Evolutionary conservation across 2,113 vertebrate species (phyloP).

Genomic region (Hemibagrus wyckioides): DNA sequence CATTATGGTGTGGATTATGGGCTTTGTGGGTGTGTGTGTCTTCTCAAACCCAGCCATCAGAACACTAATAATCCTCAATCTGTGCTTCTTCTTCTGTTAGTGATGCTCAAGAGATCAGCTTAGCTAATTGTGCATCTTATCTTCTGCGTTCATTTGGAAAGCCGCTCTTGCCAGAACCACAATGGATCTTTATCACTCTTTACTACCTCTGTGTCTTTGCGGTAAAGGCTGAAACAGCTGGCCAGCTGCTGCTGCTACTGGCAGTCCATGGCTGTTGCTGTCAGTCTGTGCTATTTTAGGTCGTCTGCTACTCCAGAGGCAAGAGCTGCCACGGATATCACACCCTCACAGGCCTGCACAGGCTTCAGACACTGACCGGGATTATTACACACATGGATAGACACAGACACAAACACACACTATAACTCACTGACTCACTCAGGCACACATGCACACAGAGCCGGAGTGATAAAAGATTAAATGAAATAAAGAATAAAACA

Average conservation of each 20-base stretch:
- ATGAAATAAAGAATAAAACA: not conserved
- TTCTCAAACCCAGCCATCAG: slow-evolving; percentile 44
- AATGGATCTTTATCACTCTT: slow-evolving; percentile 45
- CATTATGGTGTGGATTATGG: slow-evolving; percentile 30
- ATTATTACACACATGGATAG: slow-evolving; percentile 40
- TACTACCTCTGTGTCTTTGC: slow-evolving; percentile 38
- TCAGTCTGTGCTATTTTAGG: slow-evolving; percentile 48
- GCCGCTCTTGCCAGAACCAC: slow-evolving; percentile 20
- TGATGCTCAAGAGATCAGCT: slow-evolving; percentile 34
- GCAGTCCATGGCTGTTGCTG: slow-evolving; percentile 45
- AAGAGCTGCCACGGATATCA: slow-evolving; percentile 19
- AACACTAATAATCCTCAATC: slow-evolving; percentile 42
- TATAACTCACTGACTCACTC: not conserved
- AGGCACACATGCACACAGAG: slow-evolving; percentile 3
- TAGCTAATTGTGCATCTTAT: slow-evolving; percentile 52
- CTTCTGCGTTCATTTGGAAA: slow-evolving; percentile 40
- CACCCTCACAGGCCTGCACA: slow-evolving; percentile 10
- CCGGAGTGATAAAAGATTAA: not conserved
- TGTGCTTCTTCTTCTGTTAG: slow-evolving; percentile 20
- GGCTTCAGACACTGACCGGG: slow-evolving; percentile 8
- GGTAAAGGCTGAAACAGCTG: slow-evolving; percentile 36
- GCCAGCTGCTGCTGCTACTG: slow-evolving; percentile 15
- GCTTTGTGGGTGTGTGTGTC: slow-evolving; percentile 39
- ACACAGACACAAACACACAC: not conserved
- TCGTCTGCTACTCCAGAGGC: slow-evolving; percentile 44